Conservation (phyloP, 64 coral and sea anemone species). For the Pocillopora verrucosa region DNA sequence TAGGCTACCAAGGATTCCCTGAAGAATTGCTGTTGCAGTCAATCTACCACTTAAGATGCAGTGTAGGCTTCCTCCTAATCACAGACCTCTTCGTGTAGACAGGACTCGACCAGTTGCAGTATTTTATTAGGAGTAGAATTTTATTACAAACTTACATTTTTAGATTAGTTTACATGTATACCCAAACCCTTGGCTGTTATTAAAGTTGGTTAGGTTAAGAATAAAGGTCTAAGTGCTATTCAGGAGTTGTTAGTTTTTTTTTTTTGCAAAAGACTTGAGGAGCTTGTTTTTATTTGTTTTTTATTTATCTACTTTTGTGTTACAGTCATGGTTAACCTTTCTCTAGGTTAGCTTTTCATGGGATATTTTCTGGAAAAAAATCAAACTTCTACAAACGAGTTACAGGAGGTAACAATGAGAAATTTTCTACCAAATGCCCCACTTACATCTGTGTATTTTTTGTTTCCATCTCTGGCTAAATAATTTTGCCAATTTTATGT, state of each 20-base stretch:
- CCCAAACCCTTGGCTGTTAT: conserved; percentile 14
- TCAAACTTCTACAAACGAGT: too few relatives aligned
- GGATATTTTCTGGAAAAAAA: too few relatives aligned
- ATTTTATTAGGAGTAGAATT: neutral
- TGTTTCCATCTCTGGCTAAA: too few relatives aligned
- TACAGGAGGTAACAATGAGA: too few relatives aligned
- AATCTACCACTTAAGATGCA: conserved; percentile 44
- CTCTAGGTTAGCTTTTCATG: too few relatives aligned
- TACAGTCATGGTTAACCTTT: too few relatives aligned
- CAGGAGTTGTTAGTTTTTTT: conserved; percentile 21
- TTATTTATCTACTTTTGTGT: too few relatives aligned
- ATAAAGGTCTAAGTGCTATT: conserved; percentile 28
- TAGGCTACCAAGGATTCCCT: neutral
- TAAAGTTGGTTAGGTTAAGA: conserved; percentile 49
- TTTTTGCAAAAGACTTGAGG: neutral
- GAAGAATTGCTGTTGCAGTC: conserved; percentile 31
- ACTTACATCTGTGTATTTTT: too few relatives aligned
- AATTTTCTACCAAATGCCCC: too few relatives aligned
- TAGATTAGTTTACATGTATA: conserved; percentile 3
- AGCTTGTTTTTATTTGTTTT: too few relatives aligned
- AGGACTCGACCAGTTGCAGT: conserved; percentile 26
- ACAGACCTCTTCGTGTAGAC: conserved; percentile 17
- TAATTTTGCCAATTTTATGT: too few relatives aligned
- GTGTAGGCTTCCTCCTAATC: conserved; percentile 36
- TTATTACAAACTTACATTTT: conserved; percentile 25